These are phyloP conservation scores for Epirrita christyi DNA, from an alignment of 2,888 invertebrate species.

Conservation along the genomic window DNA sequence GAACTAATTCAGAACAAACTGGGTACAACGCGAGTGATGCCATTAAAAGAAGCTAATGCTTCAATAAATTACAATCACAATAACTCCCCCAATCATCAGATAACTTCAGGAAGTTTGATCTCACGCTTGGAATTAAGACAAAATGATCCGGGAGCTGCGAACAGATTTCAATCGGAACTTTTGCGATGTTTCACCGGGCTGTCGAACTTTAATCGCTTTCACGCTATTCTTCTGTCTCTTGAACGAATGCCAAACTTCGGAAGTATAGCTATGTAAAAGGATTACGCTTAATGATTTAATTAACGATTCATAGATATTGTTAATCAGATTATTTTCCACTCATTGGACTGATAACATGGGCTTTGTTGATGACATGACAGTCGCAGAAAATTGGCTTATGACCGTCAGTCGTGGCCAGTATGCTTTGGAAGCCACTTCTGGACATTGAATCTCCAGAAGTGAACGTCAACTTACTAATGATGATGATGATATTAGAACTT, in stretches of 20 bases:
- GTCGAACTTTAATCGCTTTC: conserved; percentile 28
- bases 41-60: no score
- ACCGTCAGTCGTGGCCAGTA: no score
- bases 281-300: conserved; percentile 9
- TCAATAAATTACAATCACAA: neutral
- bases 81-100: neutral
- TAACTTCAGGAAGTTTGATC: conserved; percentile 5
- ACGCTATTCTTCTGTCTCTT: conserved; percentile 12
- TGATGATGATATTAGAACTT: no score
- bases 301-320: neutral
- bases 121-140: conserved; percentile 13
- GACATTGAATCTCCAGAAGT: no score
- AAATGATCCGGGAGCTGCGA: conserved; percentile 16
- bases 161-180: conserved; percentile 27
- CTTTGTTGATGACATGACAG: no score
- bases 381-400: no score
- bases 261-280: conserved; percentile 4
- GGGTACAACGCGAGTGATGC: no score
- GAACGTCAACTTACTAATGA: no score
- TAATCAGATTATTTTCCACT: no score
- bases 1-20: no score
- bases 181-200: conserved; percentile 29
- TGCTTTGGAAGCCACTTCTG: no score
- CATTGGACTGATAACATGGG: no score
- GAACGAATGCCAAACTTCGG: neutral